Evolutionary conservation across 2,113 vertebrate genomes (phyloP), one percentile per base, ranked within the genome.

Genomic region (Xyrauchen texanus): DNA sequence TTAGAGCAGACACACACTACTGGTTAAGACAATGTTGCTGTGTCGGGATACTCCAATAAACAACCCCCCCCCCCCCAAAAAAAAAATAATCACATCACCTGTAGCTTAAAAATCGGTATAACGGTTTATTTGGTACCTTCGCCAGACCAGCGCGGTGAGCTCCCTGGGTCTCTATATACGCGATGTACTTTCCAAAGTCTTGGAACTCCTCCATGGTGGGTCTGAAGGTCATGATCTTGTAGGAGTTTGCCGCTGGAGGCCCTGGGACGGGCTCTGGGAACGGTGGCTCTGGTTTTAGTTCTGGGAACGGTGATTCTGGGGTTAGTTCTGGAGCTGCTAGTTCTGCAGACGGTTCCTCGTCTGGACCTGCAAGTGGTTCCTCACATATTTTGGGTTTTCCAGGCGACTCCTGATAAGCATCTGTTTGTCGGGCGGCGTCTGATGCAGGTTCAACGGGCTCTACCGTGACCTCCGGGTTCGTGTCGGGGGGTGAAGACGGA

Each of bases 151-250:
- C 95, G 0, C 97, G 90, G 85, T 99, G 98, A 66, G 97, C 98
- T 58, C 98, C 98, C 82, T 98, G 96, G 0, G 93, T 94, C 81
- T 99, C 98, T n/a, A 99, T 99, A 86, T 95, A 95, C 16, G 93
- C 95, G 1, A 99, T 86, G 7, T 98, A 99, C 66, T 94, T 95
- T 4, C 92, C 94, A 9, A 99, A 99, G 83, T 99, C 95, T 34
- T 94, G 93, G 68, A 99, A 99, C 70, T 99, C 97, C 57, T 99
- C 96, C 79, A 98, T 90, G 5, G 96, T 96, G 13, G 98, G 98
- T 5, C 94, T 91, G 66, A 99, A 99, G 0, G 96, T 99, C 96
- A 99, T 98, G 88, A 99, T 99, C 87, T 99, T 99, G 76, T 95
- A 98, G 86, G 96, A 94, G 87, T 97, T 98, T 90, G 90, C 95